Evolutionary conservation across 2,797 vertebrate genomes (phyloP), one percentile per base, ranked within the genome.

Genomic region (Pachyuromys duprasi): DNA sequence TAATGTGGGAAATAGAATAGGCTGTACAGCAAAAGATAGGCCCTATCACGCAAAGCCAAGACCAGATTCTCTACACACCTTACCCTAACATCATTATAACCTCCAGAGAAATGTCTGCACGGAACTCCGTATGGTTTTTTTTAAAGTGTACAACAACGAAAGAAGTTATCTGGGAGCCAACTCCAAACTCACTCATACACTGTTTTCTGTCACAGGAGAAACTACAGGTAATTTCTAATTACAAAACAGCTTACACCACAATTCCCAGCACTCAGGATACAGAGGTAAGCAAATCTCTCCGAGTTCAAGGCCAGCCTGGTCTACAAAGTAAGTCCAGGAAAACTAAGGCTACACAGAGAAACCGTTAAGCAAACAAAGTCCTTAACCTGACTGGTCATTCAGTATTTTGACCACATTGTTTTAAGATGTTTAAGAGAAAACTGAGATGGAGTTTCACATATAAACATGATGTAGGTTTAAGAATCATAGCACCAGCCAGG

Each of bases 351-450:
- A 36, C 28, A 76, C 28, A 76, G 31, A 74, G 39, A 26, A 49
- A 49, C 49, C 49, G 11, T 49, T 49, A 49, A 49, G 11, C 20
- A 74, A 74, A 74, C 3, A 1, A 74, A 22, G 26, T 57, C 42
- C 55, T n/a, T 91, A 90, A 89, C 17, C 84, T 72, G 53, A 22
- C 17, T 55, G 39, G 45, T 93, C 55, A 57, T 55, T 93, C 72
- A 39, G 78, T 49, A 91, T 62, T 95, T 53, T 49, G 18, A 94
- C 65, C 57, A 94, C 79, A 89, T 72, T 60, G 86, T 88, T 91
- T 92, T 96, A 96, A 96, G 60, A 72, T 53, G 13, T 83, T 91
- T 91, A 94, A 75, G 74, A 93, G 70, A 93, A 95, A 96, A 84
- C 0, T 72, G 49, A 76, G 79, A 90, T 88, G 20, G 9, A 39